Evolutionary conservation across 2,113 vertebrate genomes (phyloP).

Genomic region (Sylvicapra grimmia): DNA sequence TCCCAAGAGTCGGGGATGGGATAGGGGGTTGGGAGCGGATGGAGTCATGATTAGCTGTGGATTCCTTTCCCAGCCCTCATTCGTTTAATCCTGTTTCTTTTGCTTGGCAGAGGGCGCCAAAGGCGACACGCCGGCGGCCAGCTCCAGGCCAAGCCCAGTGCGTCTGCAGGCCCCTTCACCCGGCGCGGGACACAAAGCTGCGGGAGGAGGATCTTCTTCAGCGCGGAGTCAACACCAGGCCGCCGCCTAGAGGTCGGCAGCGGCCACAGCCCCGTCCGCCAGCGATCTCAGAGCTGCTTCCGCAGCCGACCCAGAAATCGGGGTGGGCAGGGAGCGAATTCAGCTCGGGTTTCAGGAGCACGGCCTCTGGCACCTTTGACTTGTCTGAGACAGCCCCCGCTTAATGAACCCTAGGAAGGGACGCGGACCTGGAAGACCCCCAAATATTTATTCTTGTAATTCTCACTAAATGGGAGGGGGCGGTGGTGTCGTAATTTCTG

Average conservation of each 20-base stretch:
- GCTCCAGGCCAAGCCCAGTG: slow-evolving; percentile 40
- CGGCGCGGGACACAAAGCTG: slow-evolving; percentile 82
- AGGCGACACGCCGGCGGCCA: slow-evolving; percentile 34
- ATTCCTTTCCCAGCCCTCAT: background rate
- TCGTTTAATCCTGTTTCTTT: slow-evolving; percentile 60
- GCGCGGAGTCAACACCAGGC: slow-evolving; percentile 87
- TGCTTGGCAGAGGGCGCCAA: slow-evolving; percentile 73
- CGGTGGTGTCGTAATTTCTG: background rate
- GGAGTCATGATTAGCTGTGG: background rate
- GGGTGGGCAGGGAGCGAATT: slow-evolving; percentile 71
- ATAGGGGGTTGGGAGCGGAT: background rate
- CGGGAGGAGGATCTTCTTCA: slow-evolving; percentile 87
- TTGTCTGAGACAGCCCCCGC: background rate
- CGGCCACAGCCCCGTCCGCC: slow-evolving; percentile 82
- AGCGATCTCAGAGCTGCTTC: slow-evolving; percentile 86
- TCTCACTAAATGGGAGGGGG: background rate
- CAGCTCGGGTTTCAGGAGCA: background rate
- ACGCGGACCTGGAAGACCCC: background rate
- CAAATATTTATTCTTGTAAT: background rate
- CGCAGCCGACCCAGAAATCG: slow-evolving; percentile 87
- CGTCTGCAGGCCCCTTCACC: slow-evolving; percentile 84
- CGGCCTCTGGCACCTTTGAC: background rate
- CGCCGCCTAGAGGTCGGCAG: slow-evolving; percentile 90
- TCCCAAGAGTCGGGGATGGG: background rate
- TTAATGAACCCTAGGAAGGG: background rate